Conservation (phyloP, 2,888 invertebrate genomes). For the Drosophila atripex region DNA sequence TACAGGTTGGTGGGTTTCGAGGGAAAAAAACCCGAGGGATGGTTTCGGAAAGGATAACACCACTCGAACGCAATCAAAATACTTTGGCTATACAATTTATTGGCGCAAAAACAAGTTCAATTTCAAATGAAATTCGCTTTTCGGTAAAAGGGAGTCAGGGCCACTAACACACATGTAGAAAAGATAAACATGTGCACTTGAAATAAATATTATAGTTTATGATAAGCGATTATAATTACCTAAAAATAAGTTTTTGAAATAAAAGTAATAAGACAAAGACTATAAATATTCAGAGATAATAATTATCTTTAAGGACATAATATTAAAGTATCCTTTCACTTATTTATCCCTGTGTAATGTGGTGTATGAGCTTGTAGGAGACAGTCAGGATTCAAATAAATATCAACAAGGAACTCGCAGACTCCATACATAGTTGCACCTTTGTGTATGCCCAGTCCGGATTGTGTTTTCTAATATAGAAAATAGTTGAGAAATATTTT, state of each 20-base stretch:
- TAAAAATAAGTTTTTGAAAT: background rate
- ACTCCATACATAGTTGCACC: constrained; percentile 52
- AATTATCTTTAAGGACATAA: background rate
- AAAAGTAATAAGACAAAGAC: background rate
- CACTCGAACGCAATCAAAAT: constrained; percentile 72
- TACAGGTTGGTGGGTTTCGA: constrained; percentile 51
- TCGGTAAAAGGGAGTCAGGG: constrained; percentile 44
- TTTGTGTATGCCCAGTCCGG: constrained; percentile 66
- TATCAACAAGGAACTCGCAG: constrained; percentile 63
- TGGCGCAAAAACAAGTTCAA: constrained; percentile 79
- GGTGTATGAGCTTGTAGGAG: constrained; percentile 55
- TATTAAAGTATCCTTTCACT: background rate
- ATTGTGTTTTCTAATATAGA: constrained; percentile 74
- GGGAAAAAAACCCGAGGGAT: constrained; percentile 5
- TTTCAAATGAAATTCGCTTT: constrained; percentile 75
- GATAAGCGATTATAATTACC: too few species aligned
- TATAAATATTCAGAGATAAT: background rate
- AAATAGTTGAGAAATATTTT: constrained; percentile 79
- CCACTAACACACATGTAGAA: constrained; percentile 29
- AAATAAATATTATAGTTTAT: background rate
- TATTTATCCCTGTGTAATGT: constrained; percentile 23
- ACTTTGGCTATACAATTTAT: constrained; percentile 78
- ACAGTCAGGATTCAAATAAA: constrained; percentile 78
- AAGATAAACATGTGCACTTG: constrained; percentile 60
- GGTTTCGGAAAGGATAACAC: constrained; percentile 14